Evolutionary conservation across 2,797 vertebrate species (phyloP).

Genomic region (Xiphophorus birchmanni): DNA sequence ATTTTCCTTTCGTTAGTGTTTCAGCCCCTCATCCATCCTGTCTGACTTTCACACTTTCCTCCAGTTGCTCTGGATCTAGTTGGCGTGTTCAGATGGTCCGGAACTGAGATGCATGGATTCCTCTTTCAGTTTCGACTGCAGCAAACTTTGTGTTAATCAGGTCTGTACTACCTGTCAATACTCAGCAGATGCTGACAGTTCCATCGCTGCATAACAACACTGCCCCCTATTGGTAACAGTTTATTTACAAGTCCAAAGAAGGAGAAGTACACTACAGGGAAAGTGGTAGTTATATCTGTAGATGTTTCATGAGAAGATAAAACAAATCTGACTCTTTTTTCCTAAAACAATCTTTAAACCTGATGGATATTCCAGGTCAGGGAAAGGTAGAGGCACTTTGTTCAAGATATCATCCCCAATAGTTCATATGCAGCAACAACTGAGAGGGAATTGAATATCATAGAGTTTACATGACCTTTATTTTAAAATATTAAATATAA

Average conservation of each 20-base stretch:
- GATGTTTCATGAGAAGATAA: not conserved
- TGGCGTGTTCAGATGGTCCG: not conserved
- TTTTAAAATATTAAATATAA: not conserved
- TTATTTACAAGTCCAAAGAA: not conserved
- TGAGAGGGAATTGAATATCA: not conserved
- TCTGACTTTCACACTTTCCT: not conserved
- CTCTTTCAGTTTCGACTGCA: slow-evolving; percentile 31
- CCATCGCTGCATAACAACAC: slow-evolving; percentile 31
- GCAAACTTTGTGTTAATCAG: slow-evolving; percentile 24
- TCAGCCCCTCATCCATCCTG: not conserved
- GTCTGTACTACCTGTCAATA: slow-evolving; percentile 18
- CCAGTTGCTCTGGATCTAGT: slow-evolving; percentile 18
- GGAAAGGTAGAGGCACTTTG: not conserved
- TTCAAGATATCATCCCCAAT: not conserved
- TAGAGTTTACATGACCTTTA: not conserved
- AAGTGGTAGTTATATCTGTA: not conserved
- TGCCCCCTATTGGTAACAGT: slow-evolving; percentile 44
- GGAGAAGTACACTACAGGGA: not conserved
- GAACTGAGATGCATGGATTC: slow-evolving; percentile 18
- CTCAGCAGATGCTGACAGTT: slow-evolving; percentile 21
- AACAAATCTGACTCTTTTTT: not conserved
- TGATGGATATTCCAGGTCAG: not conserved
- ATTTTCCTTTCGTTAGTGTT: not conserved
- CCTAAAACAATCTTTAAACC: not conserved
- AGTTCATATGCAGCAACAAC: not conserved